Conservation (phyloP, 2,113 vertebrate species). For the Pagrus major region DNA sequence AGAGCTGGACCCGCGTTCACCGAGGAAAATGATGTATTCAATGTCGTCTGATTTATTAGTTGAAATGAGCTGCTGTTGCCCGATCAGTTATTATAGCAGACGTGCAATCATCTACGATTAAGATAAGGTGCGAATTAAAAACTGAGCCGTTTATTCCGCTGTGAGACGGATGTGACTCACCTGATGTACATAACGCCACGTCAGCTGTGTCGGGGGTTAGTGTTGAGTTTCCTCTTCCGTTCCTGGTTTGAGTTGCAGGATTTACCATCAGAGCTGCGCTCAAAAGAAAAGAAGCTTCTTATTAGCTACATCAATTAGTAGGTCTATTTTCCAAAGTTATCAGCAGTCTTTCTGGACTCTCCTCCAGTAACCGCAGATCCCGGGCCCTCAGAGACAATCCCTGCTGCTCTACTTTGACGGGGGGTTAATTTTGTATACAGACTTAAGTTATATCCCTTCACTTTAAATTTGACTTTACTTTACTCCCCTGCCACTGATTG, state of each 20-base stretch:
- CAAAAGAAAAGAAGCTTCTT: conserved; percentile 32
- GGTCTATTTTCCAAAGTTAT: conserved; percentile 61
- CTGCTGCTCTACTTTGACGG: conserved; percentile 72
- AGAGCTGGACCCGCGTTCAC: not conserved
- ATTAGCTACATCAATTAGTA: conserved; percentile 71
- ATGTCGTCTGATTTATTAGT: conserved; percentile 55
- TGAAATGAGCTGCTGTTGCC: conserved; percentile 45
- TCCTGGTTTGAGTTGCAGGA: conserved; percentile 41
- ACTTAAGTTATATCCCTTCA: conserved; percentile 76
- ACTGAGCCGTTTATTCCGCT: conserved; percentile 48
- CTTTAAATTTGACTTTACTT: conserved; percentile 79
- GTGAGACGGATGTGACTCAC: conserved; percentile 49
- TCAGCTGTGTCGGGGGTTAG: conserved; percentile 28
- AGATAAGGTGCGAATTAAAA: conserved; percentile 69
- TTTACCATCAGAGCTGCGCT: conserved; percentile 49
- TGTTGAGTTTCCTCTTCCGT: conserved; percentile 1
- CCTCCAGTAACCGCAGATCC: conserved; percentile 63
- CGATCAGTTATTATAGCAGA: conserved; percentile 66
- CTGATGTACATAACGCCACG: conserved; percentile 39
- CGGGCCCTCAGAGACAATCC: conserved; percentile 49
- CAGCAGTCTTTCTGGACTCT: conserved; percentile 68
- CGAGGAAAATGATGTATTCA: conserved; percentile 52
- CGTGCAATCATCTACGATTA: conserved; percentile 73
- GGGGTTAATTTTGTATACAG: conserved; percentile 80
- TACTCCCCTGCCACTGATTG: conserved; percentile 77